Conservation (phyloP, 1,140 invertebrate genomes). For the Euglossa dilemma region DNA sequence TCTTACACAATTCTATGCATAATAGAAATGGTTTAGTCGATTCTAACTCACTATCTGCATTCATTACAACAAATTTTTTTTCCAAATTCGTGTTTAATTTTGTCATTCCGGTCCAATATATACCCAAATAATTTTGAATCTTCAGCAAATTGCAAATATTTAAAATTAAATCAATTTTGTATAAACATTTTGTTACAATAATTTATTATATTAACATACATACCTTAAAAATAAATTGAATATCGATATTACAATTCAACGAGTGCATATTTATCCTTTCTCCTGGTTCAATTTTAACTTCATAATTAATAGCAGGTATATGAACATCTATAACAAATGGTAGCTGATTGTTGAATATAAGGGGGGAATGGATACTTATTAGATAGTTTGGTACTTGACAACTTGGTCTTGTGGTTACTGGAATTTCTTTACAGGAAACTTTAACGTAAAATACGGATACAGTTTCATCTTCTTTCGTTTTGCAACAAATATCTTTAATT, state of each 20-base stretch:
- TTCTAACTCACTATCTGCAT: constrained; percentile 86
- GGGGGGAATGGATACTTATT: constrained; percentile 87
- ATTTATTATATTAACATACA: not conserved
- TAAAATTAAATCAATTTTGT: constrained; percentile 1
- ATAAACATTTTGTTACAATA: not conserved
- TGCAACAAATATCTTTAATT: constrained; percentile 85
- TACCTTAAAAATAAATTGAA: constrained; percentile 86
- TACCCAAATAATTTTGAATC: constrained; percentile 86
- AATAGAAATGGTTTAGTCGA: constrained; percentile 87
- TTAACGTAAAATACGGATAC: constrained; percentile 86
- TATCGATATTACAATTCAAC: constrained; percentile 84
- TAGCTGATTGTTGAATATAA: constrained; percentile 89
- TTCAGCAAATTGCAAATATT: constrained; percentile 61
- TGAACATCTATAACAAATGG: constrained; percentile 87
- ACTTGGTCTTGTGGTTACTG: constrained; percentile 72
- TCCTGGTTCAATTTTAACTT: constrained; percentile 87
- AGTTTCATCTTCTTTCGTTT: constrained; percentile 84
- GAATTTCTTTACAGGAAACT: constrained; percentile 81
- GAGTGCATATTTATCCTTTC: constrained; percentile 87
- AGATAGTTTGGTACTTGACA: constrained; percentile 88
- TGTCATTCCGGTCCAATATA: constrained; percentile 88
- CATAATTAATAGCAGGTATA: constrained; percentile 82
- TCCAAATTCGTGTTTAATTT: constrained; percentile 87
- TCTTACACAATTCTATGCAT: constrained; percentile 85
- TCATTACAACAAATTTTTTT: constrained; percentile 87